Base-by-base conservation (phyloP, 2,113 vertebrate species). In the Ailurus styani region DNA sequence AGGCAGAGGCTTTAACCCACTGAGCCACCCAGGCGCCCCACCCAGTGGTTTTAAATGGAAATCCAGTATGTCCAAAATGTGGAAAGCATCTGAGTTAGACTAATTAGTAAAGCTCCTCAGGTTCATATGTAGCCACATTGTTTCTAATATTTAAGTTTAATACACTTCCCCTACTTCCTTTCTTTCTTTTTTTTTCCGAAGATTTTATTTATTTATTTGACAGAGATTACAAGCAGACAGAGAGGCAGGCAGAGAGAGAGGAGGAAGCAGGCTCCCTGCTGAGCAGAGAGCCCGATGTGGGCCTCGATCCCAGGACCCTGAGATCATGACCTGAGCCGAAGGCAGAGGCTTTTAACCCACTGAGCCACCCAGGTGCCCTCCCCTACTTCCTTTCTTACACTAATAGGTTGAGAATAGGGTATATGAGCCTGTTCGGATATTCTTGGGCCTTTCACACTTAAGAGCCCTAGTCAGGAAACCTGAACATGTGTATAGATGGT, bases 41-140 rank as follows among this genome's bases (percentile, higher is more conserved):
- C n/a, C n/a, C n/a, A n/a, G n/a, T n/a, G n/a, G n/a, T 96, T 95
- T 90, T 60, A 73, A 96, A 57, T 55, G 73, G 29, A 95, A 82
- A 78, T 92, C 5, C 13, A 87, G 2, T 82, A 75, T 73, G 45
- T 73, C 47, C 11, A 7, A 60, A 13, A 60, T 83, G 14, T 86
- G 31, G 47, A 86, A 96, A 86, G 20, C 21, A 57, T 85, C 42
- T 87, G 68, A 82, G 68, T 85, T 86, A 85, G 27, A 75, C 87
- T 79, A 66, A 62, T 54, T 79, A 52, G 31, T 31, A 29, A 79
- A 90, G 34, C 29, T 54, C 4, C 9, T 60, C 83, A 37, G 25
- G 37, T 85, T 18, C 52, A 37, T 94, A n/a, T 90, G 92, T 87
- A 83, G 78, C 79, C 21, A 54, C 15, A 18, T 79, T 87, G 54